Percentiles rank a stretch among this genome's conserved stretches.
Conservation (phyloP, 2,113 vertebrate species). For the Harpagus bidentatus region DNA sequence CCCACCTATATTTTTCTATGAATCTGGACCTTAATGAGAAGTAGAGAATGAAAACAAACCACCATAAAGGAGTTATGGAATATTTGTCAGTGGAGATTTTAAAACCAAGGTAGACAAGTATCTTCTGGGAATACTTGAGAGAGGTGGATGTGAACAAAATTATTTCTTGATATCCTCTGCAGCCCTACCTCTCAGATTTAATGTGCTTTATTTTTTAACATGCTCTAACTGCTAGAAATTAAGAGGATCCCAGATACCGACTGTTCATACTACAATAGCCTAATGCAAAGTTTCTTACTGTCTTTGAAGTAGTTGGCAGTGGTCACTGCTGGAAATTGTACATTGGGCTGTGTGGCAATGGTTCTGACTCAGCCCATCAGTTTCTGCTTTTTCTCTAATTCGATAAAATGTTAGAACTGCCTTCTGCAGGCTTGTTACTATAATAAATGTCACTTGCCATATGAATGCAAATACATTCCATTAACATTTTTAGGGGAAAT, state of each 20-base stretch:
- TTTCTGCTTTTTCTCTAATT: background rate
- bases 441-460: background rate
- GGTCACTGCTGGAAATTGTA: background rate
- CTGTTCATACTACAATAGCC: background rate
- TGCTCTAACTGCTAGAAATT: background rate
- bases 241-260: background rate
- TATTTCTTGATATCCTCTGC: background rate
- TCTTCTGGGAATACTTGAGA: background rate
- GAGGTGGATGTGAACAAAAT: background rate
- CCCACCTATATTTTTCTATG: background rate
- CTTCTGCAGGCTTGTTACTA: background rate
- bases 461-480: background rate
- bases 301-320: background rate
- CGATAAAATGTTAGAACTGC: background rate
- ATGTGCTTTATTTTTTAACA: background rate
- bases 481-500: background rate
- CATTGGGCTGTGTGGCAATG: rapidly evolving
- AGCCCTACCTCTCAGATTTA: background rate
- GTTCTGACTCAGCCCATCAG: background rate
- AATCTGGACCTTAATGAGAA: background rate
- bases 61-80: background rate
- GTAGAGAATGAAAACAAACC: background rate
- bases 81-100: background rate
- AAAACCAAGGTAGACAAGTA: background rate
- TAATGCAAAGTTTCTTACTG: background rate